Conservation (phyloP, 2,113 vertebrate species). For the Tragelaphus scriptus region DNA sequence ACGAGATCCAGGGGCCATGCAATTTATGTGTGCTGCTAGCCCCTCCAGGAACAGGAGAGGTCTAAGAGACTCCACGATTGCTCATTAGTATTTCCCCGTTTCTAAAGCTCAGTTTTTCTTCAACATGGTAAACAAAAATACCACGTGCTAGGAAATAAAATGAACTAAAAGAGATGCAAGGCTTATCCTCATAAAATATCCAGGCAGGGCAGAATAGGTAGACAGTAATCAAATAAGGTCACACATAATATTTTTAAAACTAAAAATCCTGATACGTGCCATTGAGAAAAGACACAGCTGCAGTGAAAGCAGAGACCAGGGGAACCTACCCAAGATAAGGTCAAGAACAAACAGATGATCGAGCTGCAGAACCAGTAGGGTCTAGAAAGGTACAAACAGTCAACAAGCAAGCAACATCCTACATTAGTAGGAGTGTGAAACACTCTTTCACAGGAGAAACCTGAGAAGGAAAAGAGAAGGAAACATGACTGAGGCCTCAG, state of each 20-base stretch:
- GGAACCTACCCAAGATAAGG: background rate
- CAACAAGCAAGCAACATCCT: conserved; percentile 55
- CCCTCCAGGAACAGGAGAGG: background rate
- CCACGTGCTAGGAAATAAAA: background rate
- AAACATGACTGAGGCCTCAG: background rate
- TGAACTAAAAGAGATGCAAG: background rate
- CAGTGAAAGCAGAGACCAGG: background rate
- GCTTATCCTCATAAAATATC: conserved; percentile 33
- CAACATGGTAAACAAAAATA: conserved; percentile 47
- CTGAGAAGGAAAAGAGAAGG: background rate
- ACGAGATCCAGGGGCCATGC: background rate
- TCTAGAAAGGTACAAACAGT: conserved; percentile 12
- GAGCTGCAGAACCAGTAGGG: background rate
- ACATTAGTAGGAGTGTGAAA: conserved; percentile 39
- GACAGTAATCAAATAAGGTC: conserved; percentile 16
- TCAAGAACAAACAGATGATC: background rate
- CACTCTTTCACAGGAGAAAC: conserved; percentile 21
- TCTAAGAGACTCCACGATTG: background rate
- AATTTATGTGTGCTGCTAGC: background rate
- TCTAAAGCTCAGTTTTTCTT: conserved; percentile 22
- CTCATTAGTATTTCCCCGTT: conserved; percentile 26
- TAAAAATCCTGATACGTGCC: background rate
- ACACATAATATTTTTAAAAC: background rate
- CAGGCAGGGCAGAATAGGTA: background rate
- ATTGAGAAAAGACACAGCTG: background rate